These are phyloP conservation scores for Drosophila paranaensis DNA, from an alignment of 2,888 invertebrate genomes.

Conservation along the genomic window DNA sequence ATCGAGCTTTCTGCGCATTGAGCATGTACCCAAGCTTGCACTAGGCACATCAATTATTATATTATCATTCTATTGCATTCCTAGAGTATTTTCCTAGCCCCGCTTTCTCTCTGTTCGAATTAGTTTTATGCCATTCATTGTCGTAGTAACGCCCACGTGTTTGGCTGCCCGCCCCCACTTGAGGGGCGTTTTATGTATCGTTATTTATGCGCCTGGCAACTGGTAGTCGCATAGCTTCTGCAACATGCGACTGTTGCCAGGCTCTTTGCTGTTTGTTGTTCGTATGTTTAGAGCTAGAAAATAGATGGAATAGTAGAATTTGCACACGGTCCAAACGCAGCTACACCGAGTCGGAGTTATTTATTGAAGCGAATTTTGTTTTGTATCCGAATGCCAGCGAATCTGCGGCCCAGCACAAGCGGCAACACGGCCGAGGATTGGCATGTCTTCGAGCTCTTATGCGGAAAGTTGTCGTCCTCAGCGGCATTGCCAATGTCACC, in stretches of 20 bases:
- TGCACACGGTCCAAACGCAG: slow-evolving; percentile 20
- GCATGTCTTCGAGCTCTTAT: slow-evolving; percentile 90
- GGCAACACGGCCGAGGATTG: slow-evolving; percentile 89
- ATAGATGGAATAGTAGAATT: slow-evolving; percentile 48
- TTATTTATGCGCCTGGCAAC: slow-evolving; percentile 75
- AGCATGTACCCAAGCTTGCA: too few species aligned
- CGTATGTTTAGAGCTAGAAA: slow-evolving; percentile 58
- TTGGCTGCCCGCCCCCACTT: slow-evolving; percentile 23
- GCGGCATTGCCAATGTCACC: slow-evolving; percentile 53
- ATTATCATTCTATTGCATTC: background rate
- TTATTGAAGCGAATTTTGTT: background rate
- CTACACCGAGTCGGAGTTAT: slow-evolving; percentile 8
- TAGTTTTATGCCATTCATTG: slow-evolving; percentile 20
- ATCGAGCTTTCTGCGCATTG: too few species aligned
- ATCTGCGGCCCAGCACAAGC: slow-evolving; percentile 61
- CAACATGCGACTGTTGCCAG: slow-evolving; percentile 54
- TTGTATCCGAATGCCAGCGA: slow-evolving; percentile 50
- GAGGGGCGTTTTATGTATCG: slow-evolving; percentile 45
- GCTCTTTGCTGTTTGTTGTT: slow-evolving; percentile 28
- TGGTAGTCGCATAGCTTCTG: slow-evolving; percentile 32
- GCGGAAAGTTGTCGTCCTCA: slow-evolving; percentile 68
- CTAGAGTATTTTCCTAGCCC: background rate
- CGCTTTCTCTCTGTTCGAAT: background rate
- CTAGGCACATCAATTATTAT: too few species aligned
- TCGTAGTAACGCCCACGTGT: slow-evolving; percentile 73